Base-by-base conservation (phyloP, 2,797 vertebrate genomes). In the Sitta carolinensis region DNA sequence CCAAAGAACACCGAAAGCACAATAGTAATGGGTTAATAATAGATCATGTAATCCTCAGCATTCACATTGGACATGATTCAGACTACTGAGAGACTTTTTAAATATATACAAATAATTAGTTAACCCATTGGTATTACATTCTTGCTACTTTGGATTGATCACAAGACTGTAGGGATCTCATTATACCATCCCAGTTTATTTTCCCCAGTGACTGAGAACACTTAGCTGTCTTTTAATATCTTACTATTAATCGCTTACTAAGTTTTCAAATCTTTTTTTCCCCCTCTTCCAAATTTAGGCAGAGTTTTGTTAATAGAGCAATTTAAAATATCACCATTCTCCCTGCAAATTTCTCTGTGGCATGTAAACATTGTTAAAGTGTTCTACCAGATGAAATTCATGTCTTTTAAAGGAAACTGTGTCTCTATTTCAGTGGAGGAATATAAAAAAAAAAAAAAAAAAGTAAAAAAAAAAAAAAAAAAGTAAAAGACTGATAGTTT, bases 391-490 rank as follows among this genome's bases (percentile, higher is more conserved):
- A 95, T 96, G 89, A 97, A 97, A 95, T 95, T 84, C 96, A 88
- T 97, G 90, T 92, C 96, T 97, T 97, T 97, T 97, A 97, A 96
- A 97, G 97, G 97, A 97, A 98, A 96, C 95, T 84, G 72, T 94
- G 26, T 57, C 91, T 84, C 97, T 97, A 94, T 97, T 97, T 97
- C 84, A 61, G 95, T 93, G 85, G 90, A 83, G 81, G 3, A n/a
- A 38, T 51, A 48, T 36, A 67, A 11, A 9, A 17, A 18, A 13
- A 23, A 27, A 22, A 84, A 89, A 78, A 94, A 94, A 85, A 90
- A 59, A 67, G 92, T 96, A 94, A 95, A 36, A 36, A 67, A 23
- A 85, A 17, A 57, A 57, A 25, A 84, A 89, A 78, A 94, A 94
- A 85, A 90, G 62, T 64, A 93, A 96, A 94, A 95, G 92, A 87